Conservation (phyloP, 2,888 invertebrate genomes). For the Encarsia formosa region DNA sequence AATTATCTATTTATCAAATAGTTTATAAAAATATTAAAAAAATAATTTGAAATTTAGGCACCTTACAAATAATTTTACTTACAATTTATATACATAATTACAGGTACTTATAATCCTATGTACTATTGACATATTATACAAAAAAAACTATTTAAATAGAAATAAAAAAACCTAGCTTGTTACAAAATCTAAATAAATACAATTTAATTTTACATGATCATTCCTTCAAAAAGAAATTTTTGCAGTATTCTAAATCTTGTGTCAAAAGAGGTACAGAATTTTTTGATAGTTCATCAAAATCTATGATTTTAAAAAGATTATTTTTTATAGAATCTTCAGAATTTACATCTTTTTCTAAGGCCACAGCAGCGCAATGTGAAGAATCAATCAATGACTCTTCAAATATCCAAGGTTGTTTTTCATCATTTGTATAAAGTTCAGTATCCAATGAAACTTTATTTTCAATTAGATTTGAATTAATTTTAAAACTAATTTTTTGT, state of each 20-base stretch:
- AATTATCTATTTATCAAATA: too few relatives aligned
- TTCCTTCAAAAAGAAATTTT: conserved; percentile 58
- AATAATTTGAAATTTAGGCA: too few relatives aligned
- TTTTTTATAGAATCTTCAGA: conserved; percentile 30
- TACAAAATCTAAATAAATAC: too few relatives aligned
- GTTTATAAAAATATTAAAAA: too few relatives aligned
- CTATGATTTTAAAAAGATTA: conserved; percentile 55
- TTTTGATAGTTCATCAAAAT: conserved; percentile 60
- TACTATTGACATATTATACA: too few relatives aligned
- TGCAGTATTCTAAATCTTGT: conserved; percentile 57
- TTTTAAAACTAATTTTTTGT: conserved; percentile 71
- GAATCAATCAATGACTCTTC: conserved; percentile 77
- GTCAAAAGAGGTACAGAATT: conserved; percentile 54
- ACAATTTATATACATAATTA: too few relatives aligned
- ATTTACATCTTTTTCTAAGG: conserved; percentile 50
- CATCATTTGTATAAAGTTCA: conserved; percentile 60
- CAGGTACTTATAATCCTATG: too few relatives aligned
- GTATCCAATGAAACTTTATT: conserved; percentile 61
- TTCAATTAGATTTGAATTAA: conserved; percentile 46
- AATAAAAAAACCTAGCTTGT: too few relatives aligned
- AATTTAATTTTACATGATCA: neutral
- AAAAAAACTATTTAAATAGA: too few relatives aligned
- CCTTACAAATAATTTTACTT: too few relatives aligned
- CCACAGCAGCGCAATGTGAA: conserved; percentile 76
- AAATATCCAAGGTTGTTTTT: conserved; percentile 67